phyloP scores from a whole-genome alignment of 2,113 vertebrate species.

The Chionomys nivalis region DNA sequence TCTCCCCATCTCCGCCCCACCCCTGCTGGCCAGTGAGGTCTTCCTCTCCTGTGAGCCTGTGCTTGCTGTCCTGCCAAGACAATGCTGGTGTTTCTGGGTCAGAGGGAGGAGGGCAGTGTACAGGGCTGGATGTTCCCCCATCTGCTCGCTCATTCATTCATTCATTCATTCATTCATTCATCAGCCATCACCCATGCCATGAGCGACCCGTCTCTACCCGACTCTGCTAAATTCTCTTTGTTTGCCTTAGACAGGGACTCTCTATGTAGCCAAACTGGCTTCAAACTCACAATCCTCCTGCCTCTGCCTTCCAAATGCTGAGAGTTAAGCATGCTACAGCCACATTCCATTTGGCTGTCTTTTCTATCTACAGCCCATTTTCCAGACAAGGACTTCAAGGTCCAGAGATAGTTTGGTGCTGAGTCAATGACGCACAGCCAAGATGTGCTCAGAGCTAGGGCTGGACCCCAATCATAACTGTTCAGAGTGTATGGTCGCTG shows the following conservation, averaged over 20 bases:
- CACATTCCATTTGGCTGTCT: neutral
- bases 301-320: neutral
- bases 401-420: neutral
- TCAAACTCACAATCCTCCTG: neutral
- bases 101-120: neutral
- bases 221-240: neutral
- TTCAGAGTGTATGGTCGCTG: neutral
- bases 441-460: neutral
- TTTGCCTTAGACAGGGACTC: neutral
- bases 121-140: neutral
- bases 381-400: neutral
- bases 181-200: accelerated
- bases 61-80: neutral
- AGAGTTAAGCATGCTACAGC: neutral
- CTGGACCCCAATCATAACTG: neutral
- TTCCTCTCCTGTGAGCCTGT: neutral
- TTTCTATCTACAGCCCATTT: neutral
- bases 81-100: neutral
- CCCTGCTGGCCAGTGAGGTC: neutral
- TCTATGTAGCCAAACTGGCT: neutral
- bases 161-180: neutral
- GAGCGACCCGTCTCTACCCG: too few relatives aligned
- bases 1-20: accelerated
- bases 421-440: neutral
- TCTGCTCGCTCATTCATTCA: neutral